These are phyloP conservation scores for Drosophila saltans DNA, from an alignment of 1,140 invertebrate species.

Conservation along the genomic window DNA sequence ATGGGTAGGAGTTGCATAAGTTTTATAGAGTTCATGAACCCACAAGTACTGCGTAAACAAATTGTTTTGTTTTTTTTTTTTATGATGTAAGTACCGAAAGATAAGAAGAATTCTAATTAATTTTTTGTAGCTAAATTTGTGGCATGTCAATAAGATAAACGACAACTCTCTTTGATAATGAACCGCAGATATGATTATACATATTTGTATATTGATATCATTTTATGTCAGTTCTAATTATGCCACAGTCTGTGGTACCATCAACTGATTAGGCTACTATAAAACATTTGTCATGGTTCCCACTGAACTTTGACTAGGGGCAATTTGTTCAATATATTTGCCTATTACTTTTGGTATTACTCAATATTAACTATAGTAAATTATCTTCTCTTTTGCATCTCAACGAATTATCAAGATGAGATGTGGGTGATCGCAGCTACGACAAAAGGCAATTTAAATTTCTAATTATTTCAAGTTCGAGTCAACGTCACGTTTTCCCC, in stretches of 20 bases:
- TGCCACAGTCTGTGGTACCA: neutral
- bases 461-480: neutral
- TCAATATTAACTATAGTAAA: neutral
- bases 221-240: neutral
- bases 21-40: neutral
- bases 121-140: neutral
- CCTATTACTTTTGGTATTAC: neutral
- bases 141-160: conserved; percentile 4
- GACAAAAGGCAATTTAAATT: neutral
- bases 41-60: neutral
- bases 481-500: neutral
- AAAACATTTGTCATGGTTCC: neutral
- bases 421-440: neutral
- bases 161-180: neutral
- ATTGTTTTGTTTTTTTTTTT: neutral
- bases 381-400: too few species aligned
- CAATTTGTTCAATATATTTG: neutral
- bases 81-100: neutral
- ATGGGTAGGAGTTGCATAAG: too few species aligned
- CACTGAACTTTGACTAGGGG: neutral
- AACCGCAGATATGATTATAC: neutral
- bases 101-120: conserved; percentile 2
- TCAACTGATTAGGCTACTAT: conserved; percentile 8
- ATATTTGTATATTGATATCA: conserved; percentile 3
- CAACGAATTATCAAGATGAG: neutral